Percentiles rank a stretch among this genome's conserved stretches.
phyloP scores from a whole-genome alignment of 2,797 vertebrate genomes.

The Epinephelus awoara region DNA sequence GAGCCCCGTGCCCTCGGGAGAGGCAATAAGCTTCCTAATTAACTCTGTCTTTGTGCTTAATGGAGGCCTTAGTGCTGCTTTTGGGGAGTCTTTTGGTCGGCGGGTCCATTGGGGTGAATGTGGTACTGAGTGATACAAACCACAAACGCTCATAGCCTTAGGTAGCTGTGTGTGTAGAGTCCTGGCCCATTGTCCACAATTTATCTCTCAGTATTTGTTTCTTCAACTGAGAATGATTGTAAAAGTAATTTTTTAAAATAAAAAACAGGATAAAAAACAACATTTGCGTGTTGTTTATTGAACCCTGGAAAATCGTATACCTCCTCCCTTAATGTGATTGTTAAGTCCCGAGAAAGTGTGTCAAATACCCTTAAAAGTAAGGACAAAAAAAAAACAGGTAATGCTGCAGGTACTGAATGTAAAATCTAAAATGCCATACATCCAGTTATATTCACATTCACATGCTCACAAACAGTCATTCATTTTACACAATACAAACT shows the following conservation, averaged over 20 bases:
- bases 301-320: neutral
- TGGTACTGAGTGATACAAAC: slow-evolving; percentile 64
- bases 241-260: neutral
- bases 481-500: slow-evolving; percentile 18
- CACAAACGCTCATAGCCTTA: slow-evolving; percentile 38
- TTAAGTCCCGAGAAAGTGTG: neutral
- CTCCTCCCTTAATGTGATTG: neutral
- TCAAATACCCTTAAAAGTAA: neutral
- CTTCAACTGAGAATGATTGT: neutral
- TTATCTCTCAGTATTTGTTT: slow-evolving; percentile 8
- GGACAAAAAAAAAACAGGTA: neutral
- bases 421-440: neutral
- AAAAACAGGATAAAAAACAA: neutral
- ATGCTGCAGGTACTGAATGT: neutral
- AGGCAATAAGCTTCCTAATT: slow-evolving; percentile 88
- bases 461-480: slow-evolving; percentile 22
- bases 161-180: slow-evolving; percentile 21
- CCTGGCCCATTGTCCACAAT: slow-evolving; percentile 21
- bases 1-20: slow-evolving; percentile 74
- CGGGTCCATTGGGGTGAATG: slow-evolving; percentile 68
- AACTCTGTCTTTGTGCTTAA: slow-evolving; percentile 86
- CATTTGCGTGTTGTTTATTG: slow-evolving; percentile 4
- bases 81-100: slow-evolving; percentile 75
- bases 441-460: slow-evolving; percentile 6
- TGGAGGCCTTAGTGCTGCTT: slow-evolving; percentile 77